These are phyloP conservation scores for Eutrigla gurnardus DNA, from an alignment of 2,797 vertebrate species.

Conservation along the genomic window DNA sequence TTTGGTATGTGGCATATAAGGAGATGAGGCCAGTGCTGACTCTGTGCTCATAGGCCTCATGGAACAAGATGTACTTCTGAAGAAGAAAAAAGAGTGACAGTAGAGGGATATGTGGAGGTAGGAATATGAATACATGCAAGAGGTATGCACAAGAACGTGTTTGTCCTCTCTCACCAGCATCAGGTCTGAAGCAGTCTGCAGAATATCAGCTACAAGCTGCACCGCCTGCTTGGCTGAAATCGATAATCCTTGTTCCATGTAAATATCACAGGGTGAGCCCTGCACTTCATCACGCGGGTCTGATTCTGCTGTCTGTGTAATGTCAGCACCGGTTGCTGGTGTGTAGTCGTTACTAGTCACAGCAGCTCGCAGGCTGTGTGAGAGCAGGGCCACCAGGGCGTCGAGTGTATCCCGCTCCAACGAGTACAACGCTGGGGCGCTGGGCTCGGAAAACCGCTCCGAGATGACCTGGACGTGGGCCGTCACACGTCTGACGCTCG, in stretches of 20 bases:
- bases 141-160: not conserved
- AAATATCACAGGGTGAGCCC: not conserved
- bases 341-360: constrained; percentile 6
- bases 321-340: constrained; percentile 12
- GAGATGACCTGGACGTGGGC: constrained; percentile 56
- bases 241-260: constrained; percentile 1
- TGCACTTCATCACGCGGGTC: not conserved
- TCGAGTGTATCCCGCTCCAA: constrained; percentile 52
- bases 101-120: not conserved
- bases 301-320: constrained; percentile 10
- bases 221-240: constrained; percentile 26
- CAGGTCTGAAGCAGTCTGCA: constrained; percentile 73
- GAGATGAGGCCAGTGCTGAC: constrained; percentile 65
- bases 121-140: not conserved
- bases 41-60: constrained; percentile 59
- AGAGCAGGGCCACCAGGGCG: constrained; percentile 76
- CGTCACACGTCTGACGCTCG: constrained; percentile 69
- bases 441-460: constrained; percentile 33
- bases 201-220: constrained; percentile 68
- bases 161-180: constrained; percentile 81
- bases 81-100: constrained; percentile 1
- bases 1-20: constrained; percentile 61
- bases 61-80: constrained; percentile 76
- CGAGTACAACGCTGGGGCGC: not conserved
- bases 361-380: constrained; percentile 73